phyloP scores from a whole-genome alignment of 37 sponge, comb jelly and placozoan species.

The Cladorhizidae sp. region DNA sequence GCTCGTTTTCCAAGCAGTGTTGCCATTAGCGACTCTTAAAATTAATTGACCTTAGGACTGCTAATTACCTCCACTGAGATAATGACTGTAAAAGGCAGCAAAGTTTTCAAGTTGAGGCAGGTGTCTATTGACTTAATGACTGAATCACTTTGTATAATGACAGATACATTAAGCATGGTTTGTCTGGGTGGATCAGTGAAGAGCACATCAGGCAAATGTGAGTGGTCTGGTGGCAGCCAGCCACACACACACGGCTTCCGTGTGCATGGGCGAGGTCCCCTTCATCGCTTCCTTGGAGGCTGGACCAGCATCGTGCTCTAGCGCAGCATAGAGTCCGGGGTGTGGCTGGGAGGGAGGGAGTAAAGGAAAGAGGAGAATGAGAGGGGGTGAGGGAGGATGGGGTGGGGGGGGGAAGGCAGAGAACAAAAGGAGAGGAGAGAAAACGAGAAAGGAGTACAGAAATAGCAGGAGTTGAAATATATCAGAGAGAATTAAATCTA shows the following conservation, averaged over 20 bases:
- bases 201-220: conserved; percentile 60
- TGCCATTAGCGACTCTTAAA: no score
- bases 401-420: neutral
- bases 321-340: conserved; percentile 50
- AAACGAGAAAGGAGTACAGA: no score
- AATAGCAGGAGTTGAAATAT: neutral
- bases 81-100: no score
- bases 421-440: neutral
- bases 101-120: no score
- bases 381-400: neutral
- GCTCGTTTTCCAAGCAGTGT: no score
- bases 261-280: conserved; percentile 46
- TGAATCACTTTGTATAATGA: no score
- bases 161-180: no score
- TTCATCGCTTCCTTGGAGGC: conserved; percentile 20
- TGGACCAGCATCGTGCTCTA: conserved; percentile 28
- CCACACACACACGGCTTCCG: conserved; percentile 65
- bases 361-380: neutral
- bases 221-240: conserved; percentile 65
- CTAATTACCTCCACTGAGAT: no score
- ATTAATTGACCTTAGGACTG: no score
- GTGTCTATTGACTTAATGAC: no score
- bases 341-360: conserved; percentile 23
- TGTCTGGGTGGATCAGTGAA: no score
- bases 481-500: neutral